Evolutionary conservation across 1,140 invertebrate genomes (phyloP).

Genomic region (Brevipalpus yothersi): DNA sequence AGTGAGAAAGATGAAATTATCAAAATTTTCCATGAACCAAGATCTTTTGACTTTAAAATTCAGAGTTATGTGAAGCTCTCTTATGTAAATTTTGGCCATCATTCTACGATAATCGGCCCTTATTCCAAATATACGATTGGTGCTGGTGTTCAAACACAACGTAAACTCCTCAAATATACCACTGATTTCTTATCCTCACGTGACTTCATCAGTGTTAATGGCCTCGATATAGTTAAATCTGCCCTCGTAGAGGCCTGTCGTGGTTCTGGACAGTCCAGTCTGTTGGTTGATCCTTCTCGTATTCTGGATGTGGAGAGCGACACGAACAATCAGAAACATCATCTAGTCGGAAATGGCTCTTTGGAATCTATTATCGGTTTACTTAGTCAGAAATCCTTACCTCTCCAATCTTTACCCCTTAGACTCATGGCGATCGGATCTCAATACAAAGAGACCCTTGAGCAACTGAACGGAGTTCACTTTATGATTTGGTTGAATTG

Average conservation of each 20-base stretch:
- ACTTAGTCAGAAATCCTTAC: background rate
- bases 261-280: background rate
- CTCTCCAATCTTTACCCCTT: background rate
- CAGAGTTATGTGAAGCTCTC: background rate
- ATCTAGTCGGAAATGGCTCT: constrained; percentile 5
- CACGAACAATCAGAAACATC: background rate
- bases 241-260: constrained; percentile 3
- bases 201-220: background rate
- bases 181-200: background rate
- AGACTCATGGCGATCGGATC: background rate
- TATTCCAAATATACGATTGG: background rate
- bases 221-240: constrained; percentile 7
- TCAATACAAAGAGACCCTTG: background rate
- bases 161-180: background rate
- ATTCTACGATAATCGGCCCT: constrained; percentile 5
- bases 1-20: background rate
- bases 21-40: background rate
- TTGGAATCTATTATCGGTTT: constrained; percentile 2
- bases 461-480: background rate
- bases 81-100: constrained; percentile 2
- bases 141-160: background rate
- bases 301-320: background rate
- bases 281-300: background rate
- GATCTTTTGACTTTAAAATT: background rate
- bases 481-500: background rate